Percentiles rank a stretch among this genome's conserved stretches.
These are phyloP conservation scores for Drosophila algonquin DNA, from an alignment of 2,888 invertebrate genomes.

Conservation along the genomic window DNA sequence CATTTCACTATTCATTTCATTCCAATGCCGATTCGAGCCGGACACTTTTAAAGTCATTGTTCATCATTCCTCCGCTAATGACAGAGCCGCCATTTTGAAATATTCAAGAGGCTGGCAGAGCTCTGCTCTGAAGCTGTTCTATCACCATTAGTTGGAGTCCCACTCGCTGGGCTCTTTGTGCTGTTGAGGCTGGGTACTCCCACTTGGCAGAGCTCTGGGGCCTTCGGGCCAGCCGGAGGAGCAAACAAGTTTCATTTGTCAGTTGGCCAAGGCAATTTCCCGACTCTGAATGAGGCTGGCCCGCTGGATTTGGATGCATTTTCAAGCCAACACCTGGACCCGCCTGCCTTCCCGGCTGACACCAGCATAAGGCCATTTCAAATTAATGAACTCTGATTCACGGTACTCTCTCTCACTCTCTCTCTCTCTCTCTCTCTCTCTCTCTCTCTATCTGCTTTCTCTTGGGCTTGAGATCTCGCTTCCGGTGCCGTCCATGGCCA, in stretches of 20 bases:
- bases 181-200: conserved; percentile 18
- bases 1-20: neutral
- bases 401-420: conserved; percentile 13
- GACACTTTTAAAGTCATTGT: conserved; percentile 14
- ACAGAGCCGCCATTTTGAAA: conserved; percentile 55
- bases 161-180: conserved; percentile 23
- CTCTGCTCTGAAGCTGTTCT: conserved; percentile 39
- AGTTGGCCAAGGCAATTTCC: conserved; percentile 37
- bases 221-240: conserved; percentile 13
- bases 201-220: conserved; percentile 45
- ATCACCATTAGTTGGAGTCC: conserved; percentile 33
- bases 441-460: neutral
- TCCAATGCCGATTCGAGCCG: conserved; percentile 8
- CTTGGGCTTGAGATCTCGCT: neutral
- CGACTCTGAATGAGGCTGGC: conserved; percentile 3
- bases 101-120: conserved; percentile 41
- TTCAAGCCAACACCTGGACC: conserved; percentile 35
- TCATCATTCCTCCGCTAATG: conserved; percentile 39
- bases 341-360: conserved; percentile 26
- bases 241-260: conserved; percentile 59
- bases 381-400: conserved; percentile 76
- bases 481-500: conserved; percentile 8
- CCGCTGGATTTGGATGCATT: conserved; percentile 37
- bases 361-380: conserved; percentile 60
- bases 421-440: neutral